Conservation (phyloP, 2,888 invertebrate species). For the Nemurella pictetii region DNA sequence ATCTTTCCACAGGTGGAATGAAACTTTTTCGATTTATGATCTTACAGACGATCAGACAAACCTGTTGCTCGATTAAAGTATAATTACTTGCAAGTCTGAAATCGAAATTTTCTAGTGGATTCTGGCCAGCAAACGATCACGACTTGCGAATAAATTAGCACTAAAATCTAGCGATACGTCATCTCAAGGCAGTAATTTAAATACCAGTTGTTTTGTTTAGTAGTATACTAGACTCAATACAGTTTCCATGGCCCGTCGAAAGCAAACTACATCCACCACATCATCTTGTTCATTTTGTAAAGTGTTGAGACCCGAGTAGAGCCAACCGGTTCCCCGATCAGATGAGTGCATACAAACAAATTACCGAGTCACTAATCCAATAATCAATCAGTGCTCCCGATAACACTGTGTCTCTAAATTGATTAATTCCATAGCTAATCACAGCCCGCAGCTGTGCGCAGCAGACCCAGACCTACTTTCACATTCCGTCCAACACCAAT, state of each 20-base stretch:
- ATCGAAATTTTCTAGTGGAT: too few relatives aligned
- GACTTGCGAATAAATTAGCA: too few relatives aligned
- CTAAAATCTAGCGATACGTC: too few relatives aligned
- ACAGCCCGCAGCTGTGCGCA: not conserved
- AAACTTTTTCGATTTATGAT: too few relatives aligned
- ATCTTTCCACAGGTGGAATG: too few relatives aligned
- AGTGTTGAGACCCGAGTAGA: not conserved
- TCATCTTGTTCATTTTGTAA: not conserved
- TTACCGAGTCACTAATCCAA: conserved; percentile 21
- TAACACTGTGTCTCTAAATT: conserved; percentile 14
- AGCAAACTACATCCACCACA: not conserved
- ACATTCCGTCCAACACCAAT: not conserved
- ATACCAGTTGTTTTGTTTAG: too few relatives aligned
- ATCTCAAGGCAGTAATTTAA: too few relatives aligned
- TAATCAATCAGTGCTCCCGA: conserved; percentile 20
- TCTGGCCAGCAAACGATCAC: too few relatives aligned
- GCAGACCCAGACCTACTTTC: conserved; percentile 14
- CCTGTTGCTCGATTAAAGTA: too few relatives aligned
- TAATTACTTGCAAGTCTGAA: too few relatives aligned
- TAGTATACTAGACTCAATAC: too few relatives aligned
- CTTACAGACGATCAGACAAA: too few relatives aligned
- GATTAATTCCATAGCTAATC: conserved; percentile 14
- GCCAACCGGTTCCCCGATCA: not conserved
- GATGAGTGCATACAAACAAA: not conserved
- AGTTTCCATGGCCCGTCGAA: not conserved